Base-by-base conservation (phyloP, 2,113 vertebrate species). In the Brachypteracias leptosomus region DNA sequence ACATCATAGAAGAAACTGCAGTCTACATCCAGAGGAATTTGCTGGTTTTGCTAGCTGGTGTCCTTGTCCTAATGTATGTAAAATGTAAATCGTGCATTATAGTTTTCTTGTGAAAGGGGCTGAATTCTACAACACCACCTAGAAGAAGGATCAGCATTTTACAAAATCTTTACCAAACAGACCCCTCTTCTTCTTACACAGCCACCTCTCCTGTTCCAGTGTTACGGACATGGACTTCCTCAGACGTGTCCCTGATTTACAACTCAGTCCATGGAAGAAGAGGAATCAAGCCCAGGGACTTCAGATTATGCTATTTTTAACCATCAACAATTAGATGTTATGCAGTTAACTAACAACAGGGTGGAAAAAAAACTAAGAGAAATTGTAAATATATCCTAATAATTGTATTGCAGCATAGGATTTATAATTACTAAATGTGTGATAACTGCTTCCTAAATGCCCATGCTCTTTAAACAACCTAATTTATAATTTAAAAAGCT, bases 401-500 rank as follows among this genome's bases (percentile, higher is more conserved):
- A 97, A 98, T 97, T 97, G 97, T 97, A 98, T 96, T 97, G 98
- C 98, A 97, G 98, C 97, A 90, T 97, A 97, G 98, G 98, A 99
- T 99, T 98, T 99, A 99, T 98, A 98, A 98, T 98, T 95, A 97
- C 98, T 98, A 98, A 99, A 98, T 98, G 98, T 95, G 98, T 97
- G 98, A 98, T 98, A 98, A 99, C 98, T 98, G 97, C 98, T 98
- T 97, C 98, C 98, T 98, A 98, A 99, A 98, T 98, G 98, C 98
- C 97, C 95, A 65, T 97, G 97, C 98, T 98, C 98, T 98, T 98
- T 98, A 98, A 98, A 98, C 98, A 98, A 96, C 98, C 98, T 95
- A 96, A 98, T 98, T 98, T 98, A 99, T 99, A 99, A 98, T 98
- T 98, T 98, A 98, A 98, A 98, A 98, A 98, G 97, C 98, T 98